Evolutionary conservation across 2,113 vertebrate genomes (phyloP).

Genomic region (Aptenodytes forsteri): DNA sequence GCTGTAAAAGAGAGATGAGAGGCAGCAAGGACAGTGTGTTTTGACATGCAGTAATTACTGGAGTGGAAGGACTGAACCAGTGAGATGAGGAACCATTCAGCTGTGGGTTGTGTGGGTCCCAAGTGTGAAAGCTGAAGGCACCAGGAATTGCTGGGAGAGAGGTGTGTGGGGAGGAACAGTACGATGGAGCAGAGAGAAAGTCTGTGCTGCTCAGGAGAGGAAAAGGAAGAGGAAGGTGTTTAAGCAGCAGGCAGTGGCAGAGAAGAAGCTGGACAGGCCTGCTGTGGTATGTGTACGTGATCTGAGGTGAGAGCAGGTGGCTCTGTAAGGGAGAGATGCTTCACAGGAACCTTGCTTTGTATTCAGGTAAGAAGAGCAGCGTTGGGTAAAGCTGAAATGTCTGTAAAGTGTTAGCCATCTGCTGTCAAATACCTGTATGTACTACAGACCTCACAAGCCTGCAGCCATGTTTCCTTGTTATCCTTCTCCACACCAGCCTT

Average conservation of each 20-base stretch:
- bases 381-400: not conserved
- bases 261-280: not conserved
- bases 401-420: not conserved
- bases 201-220: not conserved
- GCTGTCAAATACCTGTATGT: not conserved
- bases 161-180: not conserved
- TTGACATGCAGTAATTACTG: not conserved
- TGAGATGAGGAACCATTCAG: not conserved
- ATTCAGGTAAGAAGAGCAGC: not conserved
- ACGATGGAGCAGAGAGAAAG: not conserved
- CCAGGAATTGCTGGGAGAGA: not conserved
- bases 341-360: not conserved
- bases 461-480: not conserved
- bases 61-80: not conserved
- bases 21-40: not conserved
- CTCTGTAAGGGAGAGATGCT: not conserved
- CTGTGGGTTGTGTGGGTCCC: not conserved
- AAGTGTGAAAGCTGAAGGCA: not conserved
- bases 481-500: not conserved
- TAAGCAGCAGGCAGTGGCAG: not conserved
- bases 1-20: not conserved
- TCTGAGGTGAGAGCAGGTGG: not conserved
- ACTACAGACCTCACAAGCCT: not conserved
- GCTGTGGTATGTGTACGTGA: not conserved
- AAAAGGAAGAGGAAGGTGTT: not conserved